These are phyloP conservation scores for Callopanchax toddi DNA, from an alignment of 2,113 vertebrate species.

Conservation along the genomic window DNA sequence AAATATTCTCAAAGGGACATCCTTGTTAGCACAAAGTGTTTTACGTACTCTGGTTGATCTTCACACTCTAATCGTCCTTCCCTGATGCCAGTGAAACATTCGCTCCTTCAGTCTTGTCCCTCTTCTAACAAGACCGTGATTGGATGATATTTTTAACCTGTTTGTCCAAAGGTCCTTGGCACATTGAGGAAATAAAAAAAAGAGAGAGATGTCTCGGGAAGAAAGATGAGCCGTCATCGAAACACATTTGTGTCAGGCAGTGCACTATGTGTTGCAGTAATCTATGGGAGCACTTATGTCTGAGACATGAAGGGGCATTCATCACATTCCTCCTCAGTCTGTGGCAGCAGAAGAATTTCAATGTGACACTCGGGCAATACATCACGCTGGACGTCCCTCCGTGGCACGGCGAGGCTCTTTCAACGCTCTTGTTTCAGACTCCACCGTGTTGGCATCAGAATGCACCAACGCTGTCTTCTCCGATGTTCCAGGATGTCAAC, in stretches of 20 bases:
- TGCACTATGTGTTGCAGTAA: slow-evolving; percentile 69
- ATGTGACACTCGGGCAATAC: slow-evolving; percentile 61
- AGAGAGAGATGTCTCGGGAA: slow-evolving; percentile 55
- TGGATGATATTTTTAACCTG: slow-evolving; percentile 70
- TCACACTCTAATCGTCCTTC: slow-evolving; percentile 34
- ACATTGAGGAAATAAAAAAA: slow-evolving; percentile 65
- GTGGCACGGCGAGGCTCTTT: slow-evolving; percentile 16
- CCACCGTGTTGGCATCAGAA: slow-evolving; percentile 18
- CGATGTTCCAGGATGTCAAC: slow-evolving; percentile 25
- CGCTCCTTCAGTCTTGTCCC: slow-evolving; percentile 43
- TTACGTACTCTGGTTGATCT: slow-evolving; percentile 27
- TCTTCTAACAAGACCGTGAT: slow-evolving; percentile 46
- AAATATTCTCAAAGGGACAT: slow-evolving; percentile 14
- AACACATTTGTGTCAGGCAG: slow-evolving; percentile 71
- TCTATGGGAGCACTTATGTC: slow-evolving; percentile 71
- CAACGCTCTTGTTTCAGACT: slow-evolving; percentile 28
- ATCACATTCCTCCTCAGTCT: slow-evolving; percentile 65
- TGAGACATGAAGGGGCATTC: slow-evolving; percentile 74
- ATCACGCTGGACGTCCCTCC: slow-evolving; percentile 59
- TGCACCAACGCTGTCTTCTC: slow-evolving; percentile 21
- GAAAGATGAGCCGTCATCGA: slow-evolving; percentile 73
- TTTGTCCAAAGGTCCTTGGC: slow-evolving; percentile 74
- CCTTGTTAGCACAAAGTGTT: slow-evolving; percentile 27
- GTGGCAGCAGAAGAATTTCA: slow-evolving; percentile 69
- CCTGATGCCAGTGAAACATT: slow-evolving; percentile 19